Conservation (phyloP, 2,888 invertebrate species). For the Camptogramma bilineatum region DNA sequence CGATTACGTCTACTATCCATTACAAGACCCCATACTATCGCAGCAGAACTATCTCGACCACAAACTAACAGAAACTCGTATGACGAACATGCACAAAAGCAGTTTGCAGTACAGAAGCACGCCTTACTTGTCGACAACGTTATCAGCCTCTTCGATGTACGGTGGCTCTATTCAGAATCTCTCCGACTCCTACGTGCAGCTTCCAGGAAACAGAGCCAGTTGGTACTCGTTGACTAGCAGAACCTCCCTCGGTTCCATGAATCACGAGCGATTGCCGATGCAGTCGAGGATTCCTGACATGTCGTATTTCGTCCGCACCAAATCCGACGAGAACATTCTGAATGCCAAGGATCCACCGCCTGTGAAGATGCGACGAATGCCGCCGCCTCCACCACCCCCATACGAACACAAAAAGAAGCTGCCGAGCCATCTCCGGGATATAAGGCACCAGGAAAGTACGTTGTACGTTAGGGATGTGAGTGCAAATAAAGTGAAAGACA, state of each 20-base stretch:
- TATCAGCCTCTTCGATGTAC: slow-evolving; percentile 89
- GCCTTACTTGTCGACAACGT: slow-evolving; percentile 89
- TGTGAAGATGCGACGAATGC: slow-evolving; percentile 82
- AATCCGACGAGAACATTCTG: slow-evolving; percentile 93
- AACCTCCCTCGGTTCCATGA: slow-evolving; percentile 86
- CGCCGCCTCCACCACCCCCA: slow-evolving; percentile 84
- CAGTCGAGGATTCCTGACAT: slow-evolving; percentile 83
- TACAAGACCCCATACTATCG: slow-evolving; percentile 95
- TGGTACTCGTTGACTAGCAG: slow-evolving; percentile 87
- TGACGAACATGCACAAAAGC: slow-evolving; percentile 87
- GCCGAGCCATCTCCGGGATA: slow-evolving; percentile 82
- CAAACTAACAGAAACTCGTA: slow-evolving; percentile 90
- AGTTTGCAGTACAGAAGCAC: slow-evolving; percentile 93
- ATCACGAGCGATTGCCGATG: slow-evolving; percentile 89
- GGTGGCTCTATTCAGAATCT: slow-evolving; percentile 93
- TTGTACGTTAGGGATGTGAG: slow-evolving; percentile 62
- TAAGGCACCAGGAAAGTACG: slow-evolving; percentile 57
- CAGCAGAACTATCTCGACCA: slow-evolving; percentile 96
- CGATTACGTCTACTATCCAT: slow-evolving; percentile 95
- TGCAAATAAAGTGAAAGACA: slow-evolving; percentile 72
- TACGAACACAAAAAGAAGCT: slow-evolving; percentile 81
- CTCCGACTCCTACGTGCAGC: slow-evolving; percentile 90
- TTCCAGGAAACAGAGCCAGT: slow-evolving; percentile 86
- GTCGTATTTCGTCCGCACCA: slow-evolving; percentile 87
- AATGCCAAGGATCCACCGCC: slow-evolving; percentile 83